A percentile compares a stretch with the other conserved stretches of the same genome.
phyloP scores from a whole-genome alignment of 2,797 vertebrate species.

The Scyliorhinus canicula region DNA sequence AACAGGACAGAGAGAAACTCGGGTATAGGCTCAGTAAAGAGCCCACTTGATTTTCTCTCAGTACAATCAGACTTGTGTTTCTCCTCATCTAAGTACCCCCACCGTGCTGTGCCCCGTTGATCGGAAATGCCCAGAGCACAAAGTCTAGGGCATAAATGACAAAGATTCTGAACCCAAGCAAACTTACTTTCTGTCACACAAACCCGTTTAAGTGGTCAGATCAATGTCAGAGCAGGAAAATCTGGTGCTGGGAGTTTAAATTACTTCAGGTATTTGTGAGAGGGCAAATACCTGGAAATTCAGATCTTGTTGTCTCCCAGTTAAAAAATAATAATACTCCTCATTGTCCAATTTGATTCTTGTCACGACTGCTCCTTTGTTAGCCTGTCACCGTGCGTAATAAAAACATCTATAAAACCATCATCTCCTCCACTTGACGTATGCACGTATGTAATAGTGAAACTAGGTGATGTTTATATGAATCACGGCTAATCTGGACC shows the following conservation, averaged over 20 bases:
- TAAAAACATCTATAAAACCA: not conserved
- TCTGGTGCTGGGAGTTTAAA: not conserved
- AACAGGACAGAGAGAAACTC: not conserved
- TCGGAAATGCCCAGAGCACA: not conserved
- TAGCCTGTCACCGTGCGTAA: not conserved
- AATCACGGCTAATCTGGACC: not conserved
- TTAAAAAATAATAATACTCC: not conserved
- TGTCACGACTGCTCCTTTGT: not conserved
- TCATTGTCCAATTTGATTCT: not conserved
- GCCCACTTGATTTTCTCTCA: not conserved
- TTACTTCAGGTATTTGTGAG: not conserved
- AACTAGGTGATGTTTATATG: not conserved
- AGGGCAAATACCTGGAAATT: not conserved
- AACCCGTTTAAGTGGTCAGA: not conserved
- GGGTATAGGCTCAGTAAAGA: too few species aligned
- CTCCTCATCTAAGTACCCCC: not conserved
- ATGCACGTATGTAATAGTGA: not conserved
- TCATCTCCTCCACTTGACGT: not conserved
- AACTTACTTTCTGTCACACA: not conserved
- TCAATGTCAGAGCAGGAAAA: not conserved
- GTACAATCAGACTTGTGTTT: not conserved
- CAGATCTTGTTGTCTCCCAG: not conserved
- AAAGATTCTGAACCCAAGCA: not conserved
- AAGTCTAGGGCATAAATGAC: not conserved
- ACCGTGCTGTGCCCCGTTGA: not conserved